A percentile compares a stretch with the other conserved stretches of the same genome.
Conservation (phyloP, 2,113 vertebrate species). For the Megaleporinus macrocephalus region DNA sequence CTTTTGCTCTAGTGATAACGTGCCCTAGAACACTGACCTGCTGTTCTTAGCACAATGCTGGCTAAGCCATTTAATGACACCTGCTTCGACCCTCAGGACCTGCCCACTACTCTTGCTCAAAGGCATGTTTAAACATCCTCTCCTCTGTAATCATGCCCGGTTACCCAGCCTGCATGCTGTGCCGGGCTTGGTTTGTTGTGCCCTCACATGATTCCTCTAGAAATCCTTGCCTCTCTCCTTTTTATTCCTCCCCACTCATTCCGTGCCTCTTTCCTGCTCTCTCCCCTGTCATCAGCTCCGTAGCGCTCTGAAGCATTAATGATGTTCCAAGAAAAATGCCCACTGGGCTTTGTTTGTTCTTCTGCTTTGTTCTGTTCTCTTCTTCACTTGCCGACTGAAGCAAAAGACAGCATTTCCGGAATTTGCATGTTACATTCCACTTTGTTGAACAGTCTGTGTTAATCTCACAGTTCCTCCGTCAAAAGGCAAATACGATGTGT, state of each 20-base stretch:
- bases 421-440: neutral
- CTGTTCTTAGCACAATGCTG: constrained; percentile 10
- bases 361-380: constrained; percentile 18
- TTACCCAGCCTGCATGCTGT: constrained; percentile 14
- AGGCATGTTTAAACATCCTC: neutral
- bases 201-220: neutral
- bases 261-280: neutral
- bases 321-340: constrained; percentile 15
- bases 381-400: neutral
- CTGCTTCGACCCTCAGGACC: constrained; percentile 55
- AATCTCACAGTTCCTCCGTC: neutral
- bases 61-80: constrained; percentile 62
- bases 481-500: neutral
- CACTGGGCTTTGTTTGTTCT: constrained; percentile 29
- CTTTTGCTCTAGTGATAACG: neutral
- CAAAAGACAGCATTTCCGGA: neutral
- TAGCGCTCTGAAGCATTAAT: constrained; percentile 26
- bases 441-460: neutral
- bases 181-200: neutral
- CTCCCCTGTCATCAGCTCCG: constrained; percentile 8
- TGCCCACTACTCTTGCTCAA: neutral
- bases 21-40: neutral
- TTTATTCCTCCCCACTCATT: neutral
- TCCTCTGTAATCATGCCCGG: constrained; percentile 43
- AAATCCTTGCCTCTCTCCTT: neutral